A percentile compares a stretch with the other conserved stretches of the same genome.
These are phyloP conservation scores for Panthera leo DNA, from an alignment of 2,113 vertebrate genomes.

Conservation along the genomic window DNA sequence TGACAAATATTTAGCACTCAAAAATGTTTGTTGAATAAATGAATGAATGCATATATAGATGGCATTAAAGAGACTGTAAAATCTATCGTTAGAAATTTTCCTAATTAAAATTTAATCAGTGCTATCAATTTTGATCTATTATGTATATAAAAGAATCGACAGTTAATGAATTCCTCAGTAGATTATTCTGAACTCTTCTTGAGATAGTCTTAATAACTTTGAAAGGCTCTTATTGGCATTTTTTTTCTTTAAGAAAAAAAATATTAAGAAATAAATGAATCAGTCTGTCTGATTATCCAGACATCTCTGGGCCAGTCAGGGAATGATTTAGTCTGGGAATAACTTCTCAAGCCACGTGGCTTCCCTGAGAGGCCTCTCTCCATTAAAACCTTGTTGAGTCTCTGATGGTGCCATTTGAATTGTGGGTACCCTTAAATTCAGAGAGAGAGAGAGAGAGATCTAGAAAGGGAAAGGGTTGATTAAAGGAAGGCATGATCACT, in stretches of 20 bases:
- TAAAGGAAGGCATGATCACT: not conserved
- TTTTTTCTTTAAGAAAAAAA: slow-evolving; percentile 11
- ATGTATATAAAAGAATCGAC: slow-evolving; percentile 60
- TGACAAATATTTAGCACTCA: slow-evolving; percentile 40
- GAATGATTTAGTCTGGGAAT: slow-evolving; percentile 10
- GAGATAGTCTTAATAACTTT: slow-evolving; percentile 59
- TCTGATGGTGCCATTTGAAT: not conserved
- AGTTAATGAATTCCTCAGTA: slow-evolving; percentile 72
- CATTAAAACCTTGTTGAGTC: not conserved
- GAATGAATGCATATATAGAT: slow-evolving; percentile 1
- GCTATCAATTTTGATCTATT: slow-evolving; percentile 75
- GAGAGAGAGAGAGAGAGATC: not conserved
- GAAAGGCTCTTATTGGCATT: not conserved
- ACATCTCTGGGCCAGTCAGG: not conserved
- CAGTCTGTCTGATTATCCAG: not conserved
- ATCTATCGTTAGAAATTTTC: slow-evolving; percentile 47
- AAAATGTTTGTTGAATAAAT: slow-evolving; percentile 38
- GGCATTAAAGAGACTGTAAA: slow-evolving; percentile 49
- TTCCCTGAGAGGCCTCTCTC: not conserved
- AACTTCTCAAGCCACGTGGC: not conserved
- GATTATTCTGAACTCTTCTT: slow-evolving; percentile 59
- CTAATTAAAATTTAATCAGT: slow-evolving; percentile 70
- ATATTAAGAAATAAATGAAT: not conserved
- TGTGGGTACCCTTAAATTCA: not conserved
- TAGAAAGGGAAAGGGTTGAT: not conserved